A percentile compares a stretch with the other conserved stretches of the same genome.
These are phyloP conservation scores for Hymenopus coronatus DNA, from an alignment of 2,888 invertebrate species.

Conservation along the genomic window DNA sequence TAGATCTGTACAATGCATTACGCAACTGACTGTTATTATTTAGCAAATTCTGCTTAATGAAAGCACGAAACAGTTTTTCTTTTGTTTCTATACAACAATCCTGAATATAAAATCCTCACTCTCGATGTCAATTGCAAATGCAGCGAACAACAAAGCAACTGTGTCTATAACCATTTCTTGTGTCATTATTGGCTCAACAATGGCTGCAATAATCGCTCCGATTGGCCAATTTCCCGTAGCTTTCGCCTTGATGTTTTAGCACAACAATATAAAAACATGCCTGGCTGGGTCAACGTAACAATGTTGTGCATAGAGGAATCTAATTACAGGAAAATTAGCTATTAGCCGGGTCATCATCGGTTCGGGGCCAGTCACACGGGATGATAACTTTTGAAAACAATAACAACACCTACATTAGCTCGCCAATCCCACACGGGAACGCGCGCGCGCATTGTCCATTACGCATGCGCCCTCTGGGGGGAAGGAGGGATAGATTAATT, in stretches of 20 bases:
- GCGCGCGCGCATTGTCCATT: neutral
- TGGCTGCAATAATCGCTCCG: neutral
- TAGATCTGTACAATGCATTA: too few relatives aligned
- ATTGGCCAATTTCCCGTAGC: neutral
- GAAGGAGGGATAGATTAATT: neutral
- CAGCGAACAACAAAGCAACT: neutral
- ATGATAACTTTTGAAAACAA: neutral
- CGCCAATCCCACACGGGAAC: neutral
- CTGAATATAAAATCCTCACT: neutral
- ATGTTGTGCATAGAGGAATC: neutral
- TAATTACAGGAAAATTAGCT: neutral
- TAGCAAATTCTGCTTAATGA: too few relatives aligned
- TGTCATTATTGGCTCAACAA: neutral
- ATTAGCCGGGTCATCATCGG: neutral
- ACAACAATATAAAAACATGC: constrained; percentile 18
- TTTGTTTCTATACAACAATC: too few relatives aligned
- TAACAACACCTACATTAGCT: neutral
- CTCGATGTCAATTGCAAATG: neutral
- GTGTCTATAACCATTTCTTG: neutral
- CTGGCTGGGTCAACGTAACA: constrained; percentile 14
- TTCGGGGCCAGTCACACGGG: neutral
- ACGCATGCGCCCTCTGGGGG: neutral
- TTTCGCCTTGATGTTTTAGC: neutral
- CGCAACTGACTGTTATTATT: too few relatives aligned
- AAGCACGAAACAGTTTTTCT: too few relatives aligned